phyloP scores from a whole-genome alignment of 1,140 invertebrate species.

The Philotrypesis tridentata region DNA sequence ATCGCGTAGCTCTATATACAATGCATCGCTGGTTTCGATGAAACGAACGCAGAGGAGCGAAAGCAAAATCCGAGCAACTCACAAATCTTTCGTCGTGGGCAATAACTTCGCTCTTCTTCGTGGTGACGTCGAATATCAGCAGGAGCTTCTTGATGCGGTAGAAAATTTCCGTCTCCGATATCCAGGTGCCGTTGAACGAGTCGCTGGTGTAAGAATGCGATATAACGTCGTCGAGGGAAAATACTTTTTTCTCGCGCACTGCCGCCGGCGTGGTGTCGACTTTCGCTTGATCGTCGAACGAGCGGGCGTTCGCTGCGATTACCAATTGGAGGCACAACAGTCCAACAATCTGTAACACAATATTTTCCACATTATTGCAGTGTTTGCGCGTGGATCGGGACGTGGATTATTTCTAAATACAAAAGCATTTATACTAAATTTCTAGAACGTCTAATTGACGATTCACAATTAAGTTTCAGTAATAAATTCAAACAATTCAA shows the following conservation, averaged over 20 bases:
- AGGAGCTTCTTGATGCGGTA: conserved; percentile 51
- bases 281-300: not conserved
- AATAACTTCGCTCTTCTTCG: conserved; percentile 34
- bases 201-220: conserved; percentile 52
- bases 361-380: too few relatives aligned
- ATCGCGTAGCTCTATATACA: too few relatives aligned
- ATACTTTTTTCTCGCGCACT: conserved; percentile 51
- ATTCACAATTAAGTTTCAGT: too few relatives aligned
- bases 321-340: conserved; percentile 23
- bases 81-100: not conserved
- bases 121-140: conserved; percentile 57
- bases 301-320: not conserved
- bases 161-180: conserved; percentile 62
- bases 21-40: too few relatives aligned
- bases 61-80: conserved; percentile 17
- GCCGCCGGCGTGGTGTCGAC: not conserved
- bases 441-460: too few relatives aligned
- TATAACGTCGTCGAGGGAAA: conserved; percentile 60
- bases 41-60: too few relatives aligned
- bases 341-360: conserved; percentile 28
- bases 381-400: too few relatives aligned
- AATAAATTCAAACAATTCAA: too few relatives aligned
- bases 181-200: conserved; percentile 68
- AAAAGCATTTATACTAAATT: too few relatives aligned
- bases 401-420: too few relatives aligned